A percentile compares a stretch with the other conserved stretches of the same genome.
Conservation (phyloP, 2,113 vertebrate species). For the Lampris megalopsis region DNA sequence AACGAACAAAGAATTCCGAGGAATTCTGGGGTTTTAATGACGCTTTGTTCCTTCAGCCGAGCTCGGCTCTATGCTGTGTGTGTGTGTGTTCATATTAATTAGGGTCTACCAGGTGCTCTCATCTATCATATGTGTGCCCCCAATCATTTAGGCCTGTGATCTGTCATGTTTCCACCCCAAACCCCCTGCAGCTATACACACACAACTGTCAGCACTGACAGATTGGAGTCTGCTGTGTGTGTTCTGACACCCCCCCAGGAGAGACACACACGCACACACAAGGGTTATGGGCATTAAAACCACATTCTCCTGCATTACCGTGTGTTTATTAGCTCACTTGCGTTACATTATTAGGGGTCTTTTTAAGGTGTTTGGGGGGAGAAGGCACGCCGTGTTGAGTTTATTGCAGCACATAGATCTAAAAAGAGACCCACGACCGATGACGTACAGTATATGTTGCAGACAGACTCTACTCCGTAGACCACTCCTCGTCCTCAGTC, state of each 20-base stretch:
- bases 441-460: too few species aligned
- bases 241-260: slow-evolving; percentile 41
- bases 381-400: background rate
- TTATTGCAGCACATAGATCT: background rate
- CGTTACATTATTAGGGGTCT: slow-evolving; percentile 34
- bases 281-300: slow-evolving; percentile 67
- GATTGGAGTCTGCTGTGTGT: slow-evolving; percentile 62
- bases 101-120: slow-evolving; percentile 55
- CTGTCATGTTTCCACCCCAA: slow-evolving; percentile 63
- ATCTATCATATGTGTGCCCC: slow-evolving; percentile 64
- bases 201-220: slow-evolving; percentile 69
- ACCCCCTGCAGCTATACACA: slow-evolving; percentile 31
- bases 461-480: background rate
- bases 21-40: slow-evolving; percentile 38
- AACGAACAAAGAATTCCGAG: background rate
- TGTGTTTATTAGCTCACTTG: slow-evolving; percentile 42
- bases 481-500: background rate
- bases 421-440: slow-evolving; percentile 1
- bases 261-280: slow-evolving; percentile 25
- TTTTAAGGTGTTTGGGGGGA: slow-evolving; percentile 20
- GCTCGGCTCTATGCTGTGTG: background rate
- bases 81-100: slow-evolving; percentile 51
- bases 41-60: too few species aligned
- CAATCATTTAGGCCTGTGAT: slow-evolving; percentile 63
- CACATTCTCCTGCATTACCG: slow-evolving; percentile 45